Percentiles rank a stretch among this genome's conserved stretches.
Conservation (phyloP, 2,113 vertebrate genomes). For the Cygnus buccinator region DNA sequence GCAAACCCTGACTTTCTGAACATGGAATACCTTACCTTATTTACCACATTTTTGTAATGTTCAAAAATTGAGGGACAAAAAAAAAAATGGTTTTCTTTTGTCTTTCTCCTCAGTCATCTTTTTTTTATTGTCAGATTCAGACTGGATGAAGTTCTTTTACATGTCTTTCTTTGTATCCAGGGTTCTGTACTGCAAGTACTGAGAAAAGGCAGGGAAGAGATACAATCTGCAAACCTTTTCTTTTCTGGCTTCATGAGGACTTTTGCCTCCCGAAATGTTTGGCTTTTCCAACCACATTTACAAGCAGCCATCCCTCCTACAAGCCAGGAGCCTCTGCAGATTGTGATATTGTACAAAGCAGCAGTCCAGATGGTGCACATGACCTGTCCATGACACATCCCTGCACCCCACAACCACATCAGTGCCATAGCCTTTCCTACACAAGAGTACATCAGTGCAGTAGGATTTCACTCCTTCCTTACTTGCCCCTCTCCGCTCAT, state of each 20-base stretch:
- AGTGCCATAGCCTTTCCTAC: background rate
- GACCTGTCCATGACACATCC: background rate
- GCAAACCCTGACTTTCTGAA: constrained; percentile 20
- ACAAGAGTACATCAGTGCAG: background rate
- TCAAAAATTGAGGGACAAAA: background rate
- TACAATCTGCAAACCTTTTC: background rate
- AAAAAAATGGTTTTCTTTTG: background rate
- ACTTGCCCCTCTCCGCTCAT: background rate
- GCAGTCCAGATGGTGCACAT: background rate
- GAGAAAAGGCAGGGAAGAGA: background rate
- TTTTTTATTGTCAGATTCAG: background rate
- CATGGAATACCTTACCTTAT: background rate
- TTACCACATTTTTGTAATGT: background rate
- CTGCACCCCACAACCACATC: background rate
- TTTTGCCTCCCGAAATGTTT: background rate
- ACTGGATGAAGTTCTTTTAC: background rate
- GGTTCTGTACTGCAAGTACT: background rate
- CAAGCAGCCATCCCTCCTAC: background rate
- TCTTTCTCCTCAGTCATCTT: background rate
- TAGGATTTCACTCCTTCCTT: background rate
- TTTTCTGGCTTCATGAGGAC: background rate
- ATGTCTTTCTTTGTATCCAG: background rate
- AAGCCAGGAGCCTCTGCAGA: background rate
- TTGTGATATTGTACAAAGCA: background rate
- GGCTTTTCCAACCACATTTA: background rate